Conservation (phyloP, 64 coral and sea anemone species). For the Montipora cactus region DNA sequence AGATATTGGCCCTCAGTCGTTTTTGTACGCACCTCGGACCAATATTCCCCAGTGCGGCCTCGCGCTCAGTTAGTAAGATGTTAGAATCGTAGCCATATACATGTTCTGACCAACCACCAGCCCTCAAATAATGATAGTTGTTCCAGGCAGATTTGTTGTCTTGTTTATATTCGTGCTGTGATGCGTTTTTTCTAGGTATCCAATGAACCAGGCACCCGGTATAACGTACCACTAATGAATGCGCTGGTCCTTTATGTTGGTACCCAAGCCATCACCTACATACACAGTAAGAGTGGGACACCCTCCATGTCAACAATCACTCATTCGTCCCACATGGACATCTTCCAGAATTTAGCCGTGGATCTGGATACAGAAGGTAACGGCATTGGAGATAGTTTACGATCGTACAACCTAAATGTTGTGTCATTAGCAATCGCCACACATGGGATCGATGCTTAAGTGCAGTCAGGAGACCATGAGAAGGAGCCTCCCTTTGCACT, state of each 20-base stretch:
- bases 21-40: too few relatives aligned
- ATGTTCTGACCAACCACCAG: too few relatives aligned
- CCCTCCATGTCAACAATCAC: conserved; percentile 99
- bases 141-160: neutral
- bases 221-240: conserved; percentile 98
- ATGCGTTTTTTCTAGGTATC: conserved; percentile 58
- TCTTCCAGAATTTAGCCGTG: conserved; percentile 98
- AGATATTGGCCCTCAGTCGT: too few relatives aligned
- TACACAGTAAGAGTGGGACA: conserved; percentile 98
- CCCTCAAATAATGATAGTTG: too few relatives aligned
- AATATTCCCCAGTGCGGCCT: too few relatives aligned
- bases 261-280: conserved; percentile 96
- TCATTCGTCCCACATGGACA: conserved; percentile 99
- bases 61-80: too few relatives aligned
- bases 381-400: neutral
- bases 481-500: too few relatives aligned
- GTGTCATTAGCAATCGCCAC: too few relatives aligned
- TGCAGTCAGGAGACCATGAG: too few relatives aligned
- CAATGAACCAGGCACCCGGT: conserved; percentile 91
- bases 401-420: too few relatives aligned
- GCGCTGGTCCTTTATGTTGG: conserved; percentile 96
- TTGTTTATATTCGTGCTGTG: neutral
- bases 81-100: too few relatives aligned
- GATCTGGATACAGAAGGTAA: conserved; percentile 97
- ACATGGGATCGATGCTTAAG: too few relatives aligned